Evolutionary conservation across 2,888 invertebrate species (phyloP).

Genomic region (Pelosia muscerda): DNA sequence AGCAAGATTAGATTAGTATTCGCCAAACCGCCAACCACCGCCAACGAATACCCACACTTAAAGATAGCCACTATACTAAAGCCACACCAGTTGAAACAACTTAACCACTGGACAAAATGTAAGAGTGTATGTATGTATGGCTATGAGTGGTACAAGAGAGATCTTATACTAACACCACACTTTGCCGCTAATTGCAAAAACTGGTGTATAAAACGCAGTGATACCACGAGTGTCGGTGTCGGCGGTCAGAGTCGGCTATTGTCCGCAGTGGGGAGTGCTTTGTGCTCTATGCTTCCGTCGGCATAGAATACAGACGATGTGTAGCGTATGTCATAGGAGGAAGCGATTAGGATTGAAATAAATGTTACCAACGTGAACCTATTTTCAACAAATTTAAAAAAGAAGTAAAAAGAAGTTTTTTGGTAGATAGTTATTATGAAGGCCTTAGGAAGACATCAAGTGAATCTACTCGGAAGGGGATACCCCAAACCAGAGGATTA

Average conservation of each 20-base stretch:
- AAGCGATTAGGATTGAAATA: neutral
- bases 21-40: neutral
- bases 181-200: conserved; percentile 22
- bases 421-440: no score
- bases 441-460: no score
- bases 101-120: neutral
- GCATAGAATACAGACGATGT: conserved; percentile 52
- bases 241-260: conserved; percentile 50
- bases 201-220: conserved; percentile 25
- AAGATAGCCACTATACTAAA: neutral
- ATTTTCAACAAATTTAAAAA: no score
- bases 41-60: neutral
- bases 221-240: conserved; percentile 22
- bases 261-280: conserved; percentile 59
- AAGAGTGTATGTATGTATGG: no score
- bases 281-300: conserved; percentile 53
- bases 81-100: neutral
- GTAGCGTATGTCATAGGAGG: conserved; percentile 26
- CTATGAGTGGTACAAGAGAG: neutral
- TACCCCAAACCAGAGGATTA: no score
- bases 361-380: no score
- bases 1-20: no score
- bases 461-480: no score
- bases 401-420: no score
- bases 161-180: neutral